Conservation (phyloP, 2,113 vertebrate genomes). For the Takifugu bimaculatus region DNA sequence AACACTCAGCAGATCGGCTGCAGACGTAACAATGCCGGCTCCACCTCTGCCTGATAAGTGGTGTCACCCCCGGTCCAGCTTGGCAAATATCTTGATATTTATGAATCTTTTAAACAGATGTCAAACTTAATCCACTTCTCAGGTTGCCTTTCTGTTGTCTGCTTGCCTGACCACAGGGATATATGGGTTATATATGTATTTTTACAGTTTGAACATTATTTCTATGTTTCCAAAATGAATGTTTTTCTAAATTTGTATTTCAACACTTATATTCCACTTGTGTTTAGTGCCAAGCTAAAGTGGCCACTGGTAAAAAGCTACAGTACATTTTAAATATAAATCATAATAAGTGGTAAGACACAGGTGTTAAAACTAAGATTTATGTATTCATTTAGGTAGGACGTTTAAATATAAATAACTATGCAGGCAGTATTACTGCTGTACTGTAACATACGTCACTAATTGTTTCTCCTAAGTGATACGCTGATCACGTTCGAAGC, state of each 20-base stretch:
- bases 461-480: no score
- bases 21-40: background rate
- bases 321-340: background rate
- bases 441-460: no score
- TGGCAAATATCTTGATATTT: background rate
- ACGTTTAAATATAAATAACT: no score
- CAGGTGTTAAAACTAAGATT: background rate
- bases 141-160: background rate
- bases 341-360: background rate
- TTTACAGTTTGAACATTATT: no score
- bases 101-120: background rate
- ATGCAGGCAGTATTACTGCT: no score
- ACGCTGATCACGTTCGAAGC: no score
- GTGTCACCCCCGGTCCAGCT: no score
- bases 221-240: background rate
- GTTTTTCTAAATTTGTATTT: background rate
- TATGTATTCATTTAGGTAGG: no score
- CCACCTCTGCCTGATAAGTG: no score
- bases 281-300: background rate
- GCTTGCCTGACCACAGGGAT: background rate
- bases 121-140: background rate
- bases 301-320: background rate
- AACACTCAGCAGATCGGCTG: background rate
- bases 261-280: background rate
- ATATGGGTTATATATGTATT: no score